Evolutionary conservation across 1,140 invertebrate genomes (phyloP).

Genomic region (Adelges cooleyi): DNA sequence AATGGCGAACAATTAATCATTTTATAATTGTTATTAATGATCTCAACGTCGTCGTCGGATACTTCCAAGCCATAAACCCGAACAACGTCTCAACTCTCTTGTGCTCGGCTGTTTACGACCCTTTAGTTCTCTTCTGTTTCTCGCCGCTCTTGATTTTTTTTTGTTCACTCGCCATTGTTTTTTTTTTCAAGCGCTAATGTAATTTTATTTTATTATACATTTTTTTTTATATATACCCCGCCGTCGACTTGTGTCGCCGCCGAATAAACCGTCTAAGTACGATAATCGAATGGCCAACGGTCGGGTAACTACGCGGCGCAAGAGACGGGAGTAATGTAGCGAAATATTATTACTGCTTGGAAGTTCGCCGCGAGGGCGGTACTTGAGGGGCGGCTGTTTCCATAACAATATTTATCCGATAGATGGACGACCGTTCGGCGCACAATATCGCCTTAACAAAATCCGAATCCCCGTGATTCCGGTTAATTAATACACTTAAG

Average conservation of each 20-base stretch:
- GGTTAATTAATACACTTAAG: too few species aligned
- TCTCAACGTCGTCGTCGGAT: conserved; percentile 14
- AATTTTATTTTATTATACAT: conserved; percentile 26
- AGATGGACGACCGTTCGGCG: too few species aligned
- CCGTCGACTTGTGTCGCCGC: background rate
- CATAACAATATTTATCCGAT: conserved; percentile 1
- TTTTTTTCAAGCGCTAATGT: conserved; percentile 22
- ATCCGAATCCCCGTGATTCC: too few species aligned
- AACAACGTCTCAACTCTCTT: conserved; percentile 27
- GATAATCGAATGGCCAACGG: conserved; percentile 24
- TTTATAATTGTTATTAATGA: conserved; percentile 29
- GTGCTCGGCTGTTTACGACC: conserved; percentile 19
- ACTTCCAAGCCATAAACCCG: conserved; percentile 21
- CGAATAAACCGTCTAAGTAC: conserved; percentile 5
- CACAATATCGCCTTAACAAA: too few species aligned
- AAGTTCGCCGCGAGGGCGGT: background rate
- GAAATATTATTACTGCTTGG: conserved; percentile 18
- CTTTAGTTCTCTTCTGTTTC: background rate
- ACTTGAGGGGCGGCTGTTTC: background rate
- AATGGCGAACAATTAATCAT: conserved; percentile 22
- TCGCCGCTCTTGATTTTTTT: background rate
- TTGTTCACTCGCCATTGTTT: background rate
- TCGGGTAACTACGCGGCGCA: conserved; percentile 1
- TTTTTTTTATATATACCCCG: background rate
- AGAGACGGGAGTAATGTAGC: conserved; percentile 23